phyloP scores from a whole-genome alignment of 1,140 invertebrate species.

The Lasioglossum baleicum region DNA sequence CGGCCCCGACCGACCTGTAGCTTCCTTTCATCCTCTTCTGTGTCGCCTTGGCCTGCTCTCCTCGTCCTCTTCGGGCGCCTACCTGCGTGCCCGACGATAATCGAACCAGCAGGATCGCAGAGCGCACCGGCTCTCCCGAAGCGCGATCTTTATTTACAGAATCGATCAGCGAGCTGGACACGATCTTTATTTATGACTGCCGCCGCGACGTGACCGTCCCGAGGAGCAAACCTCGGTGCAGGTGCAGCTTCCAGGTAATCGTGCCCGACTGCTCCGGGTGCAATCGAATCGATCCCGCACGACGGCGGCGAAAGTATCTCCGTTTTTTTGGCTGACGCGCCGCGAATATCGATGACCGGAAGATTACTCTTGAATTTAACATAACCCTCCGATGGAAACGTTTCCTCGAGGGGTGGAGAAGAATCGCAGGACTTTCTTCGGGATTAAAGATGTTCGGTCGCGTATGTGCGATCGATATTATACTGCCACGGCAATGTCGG shows the following conservation, averaged over 20 bases:
- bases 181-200: slow-evolving; percentile 55
- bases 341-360: slow-evolving; percentile 37
- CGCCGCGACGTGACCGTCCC: slow-evolving; percentile 3
- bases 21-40: slow-evolving; percentile 28
- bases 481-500: background rate
- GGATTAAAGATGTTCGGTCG: no score
- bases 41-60: background rate
- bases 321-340: background rate
- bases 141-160: slow-evolving; percentile 58
- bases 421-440: background rate
- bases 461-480: no score
- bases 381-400: background rate
- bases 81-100: slow-evolving; percentile 55
- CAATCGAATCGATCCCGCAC: background rate
- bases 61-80: slow-evolving; percentile 20
- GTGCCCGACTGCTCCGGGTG: background rate
- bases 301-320: background rate
- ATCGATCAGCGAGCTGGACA: slow-evolving; percentile 51
- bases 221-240: background rate
- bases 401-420: background rate
- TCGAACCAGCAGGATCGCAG: slow-evolving; percentile 46
- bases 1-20: slow-evolving; percentile 38
- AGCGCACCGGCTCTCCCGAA: background rate
- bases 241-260: slow-evolving; percentile 39
- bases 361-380: slow-evolving; percentile 12